Evolutionary conservation across 2,888 invertebrate genomes (phyloP).

Genomic region (Arrhopalites spinosus): DNA sequence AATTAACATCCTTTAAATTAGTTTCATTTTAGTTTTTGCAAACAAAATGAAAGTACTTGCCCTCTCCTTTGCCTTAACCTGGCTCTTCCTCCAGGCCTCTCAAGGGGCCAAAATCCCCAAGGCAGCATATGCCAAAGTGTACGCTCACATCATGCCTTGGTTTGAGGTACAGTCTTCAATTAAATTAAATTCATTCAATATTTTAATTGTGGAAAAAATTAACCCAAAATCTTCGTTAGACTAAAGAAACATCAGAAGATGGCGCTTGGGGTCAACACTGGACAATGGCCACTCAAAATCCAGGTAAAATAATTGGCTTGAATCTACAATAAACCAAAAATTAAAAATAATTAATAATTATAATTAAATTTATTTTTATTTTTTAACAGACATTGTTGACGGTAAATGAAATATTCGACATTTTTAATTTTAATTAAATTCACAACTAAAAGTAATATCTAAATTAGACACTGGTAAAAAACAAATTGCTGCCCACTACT

Average conservation of each 20-base stretch:
- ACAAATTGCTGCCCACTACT: conserved; percentile 51
- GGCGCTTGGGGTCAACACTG: conserved; percentile 53
- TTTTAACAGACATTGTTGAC: too few species aligned
- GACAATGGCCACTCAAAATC: conserved; percentile 52
- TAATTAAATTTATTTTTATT: too few species aligned
- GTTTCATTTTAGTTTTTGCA: too few species aligned
- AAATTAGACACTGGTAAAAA: conserved; percentile 33
- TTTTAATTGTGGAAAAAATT: too few species aligned
- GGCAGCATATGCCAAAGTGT: conserved; percentile 41
- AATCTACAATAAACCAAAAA: too few species aligned
- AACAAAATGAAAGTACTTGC: too few species aligned
- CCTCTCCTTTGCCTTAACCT: too few species aligned
- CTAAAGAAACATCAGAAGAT: background rate
- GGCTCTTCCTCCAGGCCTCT: too few species aligned
- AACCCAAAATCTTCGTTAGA: background rate
- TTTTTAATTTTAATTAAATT: too few species aligned
- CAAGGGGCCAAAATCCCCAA: conserved; percentile 7
- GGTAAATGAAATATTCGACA: background rate
- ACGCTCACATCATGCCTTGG: conserved; percentile 53
- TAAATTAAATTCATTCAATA: conserved; percentile 31
- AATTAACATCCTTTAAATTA: too few species aligned
- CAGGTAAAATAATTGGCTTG: conserved; percentile 35
- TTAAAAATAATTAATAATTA: too few species aligned
- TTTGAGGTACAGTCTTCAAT: conserved; percentile 49
- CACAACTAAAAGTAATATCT: too few species aligned